Conservation (phyloP, 2,113 vertebrate genomes). For the Dromas ardeola region DNA sequence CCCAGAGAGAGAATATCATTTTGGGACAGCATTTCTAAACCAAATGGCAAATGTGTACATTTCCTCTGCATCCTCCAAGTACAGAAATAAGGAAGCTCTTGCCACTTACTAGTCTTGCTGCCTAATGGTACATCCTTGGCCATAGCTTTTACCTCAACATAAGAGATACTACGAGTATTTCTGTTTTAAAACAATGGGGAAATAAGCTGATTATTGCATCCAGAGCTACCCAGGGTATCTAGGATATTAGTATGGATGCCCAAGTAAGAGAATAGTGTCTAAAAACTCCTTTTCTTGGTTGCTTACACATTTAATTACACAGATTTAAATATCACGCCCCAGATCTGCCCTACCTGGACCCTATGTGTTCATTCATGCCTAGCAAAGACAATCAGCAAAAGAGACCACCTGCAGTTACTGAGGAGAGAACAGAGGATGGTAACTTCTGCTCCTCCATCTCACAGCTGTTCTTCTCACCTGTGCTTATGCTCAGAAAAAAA, state of each 20-base stretch:
- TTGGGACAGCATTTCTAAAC: background rate
- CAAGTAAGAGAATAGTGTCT: background rate
- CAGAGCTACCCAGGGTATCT: background rate
- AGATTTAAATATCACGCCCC: background rate
- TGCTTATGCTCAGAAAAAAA: background rate
- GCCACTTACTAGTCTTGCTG: conserved; percentile 3
- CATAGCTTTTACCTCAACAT: background rate
- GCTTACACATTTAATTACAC: background rate
- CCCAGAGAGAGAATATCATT: background rate
- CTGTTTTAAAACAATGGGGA: conserved; percentile 29
- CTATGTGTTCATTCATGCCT: background rate
- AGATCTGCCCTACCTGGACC: background rate
- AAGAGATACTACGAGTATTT: background rate
- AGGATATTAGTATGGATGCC: background rate
- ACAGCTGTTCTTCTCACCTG: background rate
- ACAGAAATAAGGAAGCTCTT: background rate
- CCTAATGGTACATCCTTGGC: background rate
- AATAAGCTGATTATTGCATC: conserved; percentile 17
- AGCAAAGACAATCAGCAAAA: background rate
- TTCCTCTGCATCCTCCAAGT: background rate
- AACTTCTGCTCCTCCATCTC: background rate
- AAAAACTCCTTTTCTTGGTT: background rate
- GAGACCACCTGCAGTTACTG: background rate
- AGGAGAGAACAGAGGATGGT: background rate
- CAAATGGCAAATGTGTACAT: background rate